Evolutionary conservation across 64 coral and sea anemone species (phyloP), one percentile per base, ranked within the genome.

Genomic region (Acropora yongei): DNA sequence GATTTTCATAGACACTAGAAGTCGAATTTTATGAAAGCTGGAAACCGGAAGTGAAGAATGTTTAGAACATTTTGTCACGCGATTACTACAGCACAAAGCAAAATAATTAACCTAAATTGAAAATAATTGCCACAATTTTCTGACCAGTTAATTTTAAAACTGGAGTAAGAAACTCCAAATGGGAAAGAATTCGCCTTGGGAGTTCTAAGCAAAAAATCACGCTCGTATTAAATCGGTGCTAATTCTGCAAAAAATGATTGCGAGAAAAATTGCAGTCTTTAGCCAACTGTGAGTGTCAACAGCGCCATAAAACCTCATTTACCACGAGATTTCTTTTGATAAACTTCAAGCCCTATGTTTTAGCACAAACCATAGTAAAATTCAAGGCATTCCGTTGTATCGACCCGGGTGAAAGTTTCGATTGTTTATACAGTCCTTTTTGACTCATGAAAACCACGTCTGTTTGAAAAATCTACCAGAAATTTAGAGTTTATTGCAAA

Each of bases 71-170:
- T 61, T 61, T 61, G 57, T 61, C 57, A 61, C 57, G 57, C 57
- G 57, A 61, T 61, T 61, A 61, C 57, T 61, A 61, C 57, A 12
- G 57, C 57, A 61, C 5, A 61, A 61, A 61, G 13, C 57, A 90
- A 89, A 89, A 89, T 66, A 61, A 61, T 61, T 61, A 61, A 61
- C 57, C 57, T 61, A 61, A 61, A 61, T 61, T 61, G 57, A 90
- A 90, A 90, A 90, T 45, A 90, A 80, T 67, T 90, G 75, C 80
- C 78, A 90, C 87, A 90, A 80, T 90, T 18, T 90, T 90, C 77
- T 90, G 88, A 89, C 88, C 88, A 90, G 58, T 80, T 80, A 1
- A 30, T 30, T 30, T 30, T 30, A 30, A 30, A 30, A 30, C 30
- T 30, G 30, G 30, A 30, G 30, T 30, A 61, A 61, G 57, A 61